phyloP scores from a whole-genome alignment of 2,113 vertebrate genomes.

The Salvelinus sp. region DNA sequence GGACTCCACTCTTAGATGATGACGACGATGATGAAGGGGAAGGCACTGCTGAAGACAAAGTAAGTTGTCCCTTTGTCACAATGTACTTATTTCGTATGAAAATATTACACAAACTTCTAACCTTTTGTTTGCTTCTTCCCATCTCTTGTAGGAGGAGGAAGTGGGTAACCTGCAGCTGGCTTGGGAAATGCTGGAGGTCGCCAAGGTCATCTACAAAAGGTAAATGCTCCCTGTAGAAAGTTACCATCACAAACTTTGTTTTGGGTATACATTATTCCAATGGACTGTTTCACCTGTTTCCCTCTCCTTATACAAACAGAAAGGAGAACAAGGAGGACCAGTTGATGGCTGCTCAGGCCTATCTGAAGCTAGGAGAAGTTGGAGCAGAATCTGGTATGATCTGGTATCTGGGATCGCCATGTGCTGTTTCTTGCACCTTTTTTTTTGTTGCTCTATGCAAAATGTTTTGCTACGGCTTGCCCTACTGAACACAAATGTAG shows the following conservation, averaged over 20 bases:
- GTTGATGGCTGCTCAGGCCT: conserved; percentile 89
- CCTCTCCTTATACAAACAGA: conserved; percentile 57
- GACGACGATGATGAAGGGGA: conserved; percentile 75
- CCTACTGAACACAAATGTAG: too few species aligned
- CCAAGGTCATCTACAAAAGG: conserved; percentile 97
- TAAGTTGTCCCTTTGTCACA: conserved; percentile 7
- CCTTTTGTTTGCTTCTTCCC: neutral
- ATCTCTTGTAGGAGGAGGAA: conserved; percentile 83
- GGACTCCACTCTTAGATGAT: neutral
- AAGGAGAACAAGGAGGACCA: conserved; percentile 88
- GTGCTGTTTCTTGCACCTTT: neutral
- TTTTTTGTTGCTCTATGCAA: too few species aligned
- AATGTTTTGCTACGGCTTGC: neutral
- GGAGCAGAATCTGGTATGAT: conserved; percentile 89
- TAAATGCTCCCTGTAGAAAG: conserved; percentile 50
- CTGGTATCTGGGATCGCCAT: too few species aligned
- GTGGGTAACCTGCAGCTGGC: conserved; percentile 94
- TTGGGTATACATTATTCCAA: neutral
- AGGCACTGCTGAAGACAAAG: conserved; percentile 69
- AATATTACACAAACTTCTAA: too few species aligned
- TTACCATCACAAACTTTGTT: neutral
- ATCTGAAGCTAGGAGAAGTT: conserved; percentile 96
- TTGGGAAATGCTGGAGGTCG: conserved; percentile 97
- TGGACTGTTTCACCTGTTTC: neutral
- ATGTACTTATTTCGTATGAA: too few species aligned